Base-by-base conservation (phyloP, 2,888 invertebrate species). In the Agriopis leucophaearia region DNA sequence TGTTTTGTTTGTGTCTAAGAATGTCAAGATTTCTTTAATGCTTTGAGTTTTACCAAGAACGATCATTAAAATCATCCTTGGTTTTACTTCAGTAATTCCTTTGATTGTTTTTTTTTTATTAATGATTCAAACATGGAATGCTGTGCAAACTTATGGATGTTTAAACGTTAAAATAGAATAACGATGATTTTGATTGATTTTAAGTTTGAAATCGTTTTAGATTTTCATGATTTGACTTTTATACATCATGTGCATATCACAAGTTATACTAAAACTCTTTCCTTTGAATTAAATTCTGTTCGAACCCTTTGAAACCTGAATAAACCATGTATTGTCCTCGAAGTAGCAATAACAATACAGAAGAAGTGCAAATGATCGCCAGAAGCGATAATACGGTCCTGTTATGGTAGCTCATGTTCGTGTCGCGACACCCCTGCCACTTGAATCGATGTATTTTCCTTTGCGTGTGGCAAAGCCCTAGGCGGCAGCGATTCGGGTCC, bases 361-460 rank as follows among this genome's bases (percentile, higher is more conserved):
- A 38, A 66, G 70, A 74, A 69, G 51, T 66, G 66, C 61, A 59
- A 57, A 47, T 51, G 75, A 70, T 75, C 61, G 70, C 71, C 69
- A 73, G 63, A 71, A 70, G 68, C 64, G 72, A 77, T 76, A 72
- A 66, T 71, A 69, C 68, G 69, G 52, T 70, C 71, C 72, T 71
- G 66, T 68, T 73, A 70, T 55, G 69, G 69, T 36, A 59, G 27
- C 54, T 62, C 57, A 66, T 64, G 61, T 68, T 66, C 57, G 51
- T 64, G 71, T 66, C 57, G 64, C 55, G 56, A 52, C 59, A 69
- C 57, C 59, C 62, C 12, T 55, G 51, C 47, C 61, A 55, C 40
- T 57, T 64, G 54, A 18, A 64, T 58, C 38, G 44, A 63, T 47
- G 36, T 64, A 47, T 72, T 72, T 68, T 71, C 64, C 66, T 66